phyloP scores from a whole-genome alignment of 92 coral and sea anemone species.

The Heteractis magnifica region DNA sequence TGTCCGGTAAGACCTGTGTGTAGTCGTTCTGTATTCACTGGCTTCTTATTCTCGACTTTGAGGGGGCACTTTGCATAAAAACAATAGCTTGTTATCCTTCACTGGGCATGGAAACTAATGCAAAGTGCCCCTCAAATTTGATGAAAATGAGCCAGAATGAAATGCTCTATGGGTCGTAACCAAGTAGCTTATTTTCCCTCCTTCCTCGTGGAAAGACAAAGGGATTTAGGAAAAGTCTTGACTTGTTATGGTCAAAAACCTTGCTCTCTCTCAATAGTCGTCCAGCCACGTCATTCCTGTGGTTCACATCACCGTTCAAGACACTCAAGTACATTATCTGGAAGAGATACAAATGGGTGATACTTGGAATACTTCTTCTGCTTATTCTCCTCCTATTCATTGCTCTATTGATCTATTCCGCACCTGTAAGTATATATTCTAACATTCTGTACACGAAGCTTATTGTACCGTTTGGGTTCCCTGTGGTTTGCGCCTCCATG shows the following conservation, averaged over 20 bases:
- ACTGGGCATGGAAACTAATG: too few relatives aligned
- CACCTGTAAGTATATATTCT: constrained; percentile 59
- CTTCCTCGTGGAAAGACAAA: too few relatives aligned
- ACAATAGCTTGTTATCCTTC: too few relatives aligned
- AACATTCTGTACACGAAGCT: background rate
- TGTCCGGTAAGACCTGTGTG: too few relatives aligned
- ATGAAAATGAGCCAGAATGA: too few relatives aligned
- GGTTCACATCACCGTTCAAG: constrained; percentile 85
- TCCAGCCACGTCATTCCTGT: constrained; percentile 81
- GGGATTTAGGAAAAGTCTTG: background rate
- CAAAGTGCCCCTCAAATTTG: too few relatives aligned
- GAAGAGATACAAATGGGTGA: constrained; percentile 71
- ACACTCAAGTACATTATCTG: constrained; percentile 74
- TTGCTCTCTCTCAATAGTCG: constrained; percentile 43
- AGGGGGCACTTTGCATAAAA: too few relatives aligned
- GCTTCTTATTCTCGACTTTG: too few relatives aligned
- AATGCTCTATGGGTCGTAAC: too few relatives aligned
- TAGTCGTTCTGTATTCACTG: too few relatives aligned
- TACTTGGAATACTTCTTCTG: constrained; percentile 48
- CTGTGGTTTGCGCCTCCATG: background rate
- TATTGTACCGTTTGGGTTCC: background rate
- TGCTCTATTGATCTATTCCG: constrained; percentile 57
- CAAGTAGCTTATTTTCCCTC: too few relatives aligned
- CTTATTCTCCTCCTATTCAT: constrained; percentile 43
- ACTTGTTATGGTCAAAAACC: background rate